Conservation (phyloP, 1,140 invertebrate species). For the Metopolophium dirhodum region DNA sequence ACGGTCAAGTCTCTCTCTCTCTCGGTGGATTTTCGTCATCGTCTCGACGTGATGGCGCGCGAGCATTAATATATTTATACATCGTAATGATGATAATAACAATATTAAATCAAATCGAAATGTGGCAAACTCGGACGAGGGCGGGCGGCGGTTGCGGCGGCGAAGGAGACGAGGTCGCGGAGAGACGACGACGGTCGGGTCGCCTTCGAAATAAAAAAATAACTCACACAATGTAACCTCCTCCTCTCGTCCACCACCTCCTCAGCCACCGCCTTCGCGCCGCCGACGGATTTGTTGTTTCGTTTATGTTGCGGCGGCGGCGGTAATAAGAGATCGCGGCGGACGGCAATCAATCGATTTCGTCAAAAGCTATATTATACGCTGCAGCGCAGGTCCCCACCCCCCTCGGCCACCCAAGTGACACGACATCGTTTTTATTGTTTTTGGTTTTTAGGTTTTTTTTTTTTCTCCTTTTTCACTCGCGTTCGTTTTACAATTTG, state of each 20-base stretch:
- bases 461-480: not conserved
- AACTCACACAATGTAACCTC: not conserved
- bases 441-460: slow-evolving; percentile 15
- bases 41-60: not conserved
- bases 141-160: too few species aligned
- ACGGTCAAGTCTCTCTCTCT: not conserved
- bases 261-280: not conserved
- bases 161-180: not conserved
- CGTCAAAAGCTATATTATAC: not conserved
- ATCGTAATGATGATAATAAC: not conserved
- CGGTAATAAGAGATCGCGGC: slow-evolving; percentile 7
- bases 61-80: not conserved
- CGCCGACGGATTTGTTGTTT: slow-evolving; percentile 14
- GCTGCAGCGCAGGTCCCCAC: not conserved
- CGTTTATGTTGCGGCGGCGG: not conserved
- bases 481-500: not conserved
- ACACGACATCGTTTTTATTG: slow-evolving; percentile 25
- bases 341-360: slow-evolving; percentile 21
- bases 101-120: slow-evolving; percentile 25
- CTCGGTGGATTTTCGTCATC: not conserved
- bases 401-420: not conserved
- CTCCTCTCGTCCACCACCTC: not conserved
- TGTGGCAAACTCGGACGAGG: slow-evolving; percentile 18
- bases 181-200: not conserved
- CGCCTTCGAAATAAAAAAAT: not conserved